Base-by-base conservation (phyloP, 1,140 invertebrate species). In the Daktulosphaira vitifoliae region DNA sequence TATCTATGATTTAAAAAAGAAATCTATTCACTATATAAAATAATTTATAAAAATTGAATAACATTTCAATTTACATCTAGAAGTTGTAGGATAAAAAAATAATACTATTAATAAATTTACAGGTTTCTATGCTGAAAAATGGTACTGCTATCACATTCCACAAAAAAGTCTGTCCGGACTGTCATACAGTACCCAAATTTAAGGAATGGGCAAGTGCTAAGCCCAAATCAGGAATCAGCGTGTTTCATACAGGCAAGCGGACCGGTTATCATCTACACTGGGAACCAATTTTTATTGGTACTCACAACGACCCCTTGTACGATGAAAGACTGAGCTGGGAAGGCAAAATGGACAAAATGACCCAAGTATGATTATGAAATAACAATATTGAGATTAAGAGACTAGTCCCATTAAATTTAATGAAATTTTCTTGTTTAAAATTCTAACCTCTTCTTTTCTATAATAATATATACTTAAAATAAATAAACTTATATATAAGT, bases 321-420 rank as follows among this genome's bases (percentile, higher is more conserved):
- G 91, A 94, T 69, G 86, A 91, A 72, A 79, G 89, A 73, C 81
- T 91, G 20, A 89, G 85, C 72, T 92, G 89, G 89, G 88, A 92
- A 72, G 89, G 89, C 52, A 89, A 89, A 76, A 89, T 88, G 74
- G 89, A 92, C 75, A 92, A 92, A 79, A 95, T 95, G 92, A 91
- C 90, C 38, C 92, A 94, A 84, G 90, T 92, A 71, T 74, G 65
- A 33, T n/a, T n/a, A n/a, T n/a, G n/a, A n/a, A n/a, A n/a, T n/a
- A n/a, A n/a, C n/a, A n/a, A n/a, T n/a, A n/a, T n/a, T n/a, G n/a
- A n/a, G n/a, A n/a, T n/a, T n/a, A n/a, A n/a, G n/a, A n/a, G n/a
- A n/a, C n/a, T n/a, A n/a, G n/a, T n/a, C n/a, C n/a, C n/a, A 16
- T 54, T 23, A 33, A 49, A 49, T 49, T 8, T 11, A 20, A 49